Conservation (phyloP, 1,140 invertebrate species). For the Asobara japonica region DNA sequence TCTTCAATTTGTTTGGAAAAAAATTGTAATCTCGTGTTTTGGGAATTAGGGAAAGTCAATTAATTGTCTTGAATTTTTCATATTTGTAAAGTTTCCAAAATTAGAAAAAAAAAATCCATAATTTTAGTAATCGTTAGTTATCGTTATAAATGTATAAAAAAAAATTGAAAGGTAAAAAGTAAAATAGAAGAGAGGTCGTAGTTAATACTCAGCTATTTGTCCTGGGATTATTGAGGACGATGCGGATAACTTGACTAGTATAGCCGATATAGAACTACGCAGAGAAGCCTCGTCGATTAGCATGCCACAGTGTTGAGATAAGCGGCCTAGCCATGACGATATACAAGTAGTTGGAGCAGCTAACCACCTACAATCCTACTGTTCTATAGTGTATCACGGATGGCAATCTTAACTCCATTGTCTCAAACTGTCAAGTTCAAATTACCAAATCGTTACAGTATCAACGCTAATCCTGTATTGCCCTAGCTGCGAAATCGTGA, state of each 20-base stretch:
- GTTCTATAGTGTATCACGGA: slow-evolving; percentile 1
- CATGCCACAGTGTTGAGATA: slow-evolving; percentile 50
- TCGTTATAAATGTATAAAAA: too few relatives aligned
- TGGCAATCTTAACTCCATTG: slow-evolving; percentile 24
- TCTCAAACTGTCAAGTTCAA: slow-evolving; percentile 9
- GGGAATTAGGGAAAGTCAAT: too few relatives aligned
- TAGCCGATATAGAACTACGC: slow-evolving; percentile 39
- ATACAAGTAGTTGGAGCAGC: slow-evolving; percentile 42
- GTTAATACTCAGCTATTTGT: slow-evolving; percentile 41
- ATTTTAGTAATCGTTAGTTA: too few relatives aligned
- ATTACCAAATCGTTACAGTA: not conserved
- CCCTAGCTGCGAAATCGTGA: too few relatives aligned
- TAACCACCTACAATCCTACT: slow-evolving; percentile 14
- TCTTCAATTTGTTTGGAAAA: too few relatives aligned
- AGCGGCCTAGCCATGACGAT: slow-evolving; percentile 51
- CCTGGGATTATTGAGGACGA: slow-evolving; percentile 50
- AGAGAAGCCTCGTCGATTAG: slow-evolving; percentile 48
- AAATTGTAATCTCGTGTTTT: not conserved
- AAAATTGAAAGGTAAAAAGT: too few relatives aligned
- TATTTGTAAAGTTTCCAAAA: too few relatives aligned
- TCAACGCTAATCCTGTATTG: not conserved
- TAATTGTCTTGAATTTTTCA: too few relatives aligned
- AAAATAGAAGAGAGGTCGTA: not conserved
- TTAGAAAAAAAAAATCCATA: too few relatives aligned
- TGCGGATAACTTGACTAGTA: slow-evolving; percentile 47